phyloP scores from a whole-genome alignment of 2,113 vertebrate species.

The Poeciliopsis prolifica region DNA sequence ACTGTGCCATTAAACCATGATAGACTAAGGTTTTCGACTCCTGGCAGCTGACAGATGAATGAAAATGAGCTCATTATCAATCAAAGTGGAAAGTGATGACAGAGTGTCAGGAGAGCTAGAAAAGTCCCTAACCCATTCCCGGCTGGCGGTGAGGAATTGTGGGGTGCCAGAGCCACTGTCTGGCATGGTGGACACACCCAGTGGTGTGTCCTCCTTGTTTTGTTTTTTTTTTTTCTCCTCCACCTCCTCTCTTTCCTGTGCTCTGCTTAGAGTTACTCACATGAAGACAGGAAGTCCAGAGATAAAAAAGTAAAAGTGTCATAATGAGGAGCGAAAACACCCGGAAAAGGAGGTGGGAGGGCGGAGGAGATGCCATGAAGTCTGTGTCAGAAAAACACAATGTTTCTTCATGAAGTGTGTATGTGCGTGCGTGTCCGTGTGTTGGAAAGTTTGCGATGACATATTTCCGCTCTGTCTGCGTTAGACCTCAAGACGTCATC shows the following conservation, averaged over 20 bases:
- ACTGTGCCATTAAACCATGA: constrained; percentile 18
- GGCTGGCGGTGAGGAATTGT: constrained; percentile 46
- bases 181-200: constrained; percentile 69
- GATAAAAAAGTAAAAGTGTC: constrained; percentile 32
- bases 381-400: constrained; percentile 39
- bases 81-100: constrained; percentile 45
- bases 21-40: background rate
- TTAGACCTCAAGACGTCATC: constrained; percentile 65
- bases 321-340: constrained; percentile 63
- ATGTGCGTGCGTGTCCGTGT: constrained; percentile 33
- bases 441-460: constrained; percentile 59
- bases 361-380: constrained; percentile 55
- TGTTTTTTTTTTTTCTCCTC: constrained; percentile 21
- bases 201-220: constrained; percentile 62
- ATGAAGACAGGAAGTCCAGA: constrained; percentile 57
- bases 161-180: constrained; percentile 73
- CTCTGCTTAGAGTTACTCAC: constrained; percentile 77
- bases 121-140: constrained; percentile 62
- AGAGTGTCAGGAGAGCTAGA: constrained; percentile 69
- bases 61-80: constrained; percentile 49
- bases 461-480: constrained; percentile 64
- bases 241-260: constrained; percentile 40
- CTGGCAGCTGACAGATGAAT: constrained; percentile 34
- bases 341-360: constrained; percentile 70
- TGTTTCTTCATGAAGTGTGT: constrained; percentile 5